Base-by-base conservation (phyloP, 2,888 invertebrate genomes). In the Agrilus mali region DNA sequence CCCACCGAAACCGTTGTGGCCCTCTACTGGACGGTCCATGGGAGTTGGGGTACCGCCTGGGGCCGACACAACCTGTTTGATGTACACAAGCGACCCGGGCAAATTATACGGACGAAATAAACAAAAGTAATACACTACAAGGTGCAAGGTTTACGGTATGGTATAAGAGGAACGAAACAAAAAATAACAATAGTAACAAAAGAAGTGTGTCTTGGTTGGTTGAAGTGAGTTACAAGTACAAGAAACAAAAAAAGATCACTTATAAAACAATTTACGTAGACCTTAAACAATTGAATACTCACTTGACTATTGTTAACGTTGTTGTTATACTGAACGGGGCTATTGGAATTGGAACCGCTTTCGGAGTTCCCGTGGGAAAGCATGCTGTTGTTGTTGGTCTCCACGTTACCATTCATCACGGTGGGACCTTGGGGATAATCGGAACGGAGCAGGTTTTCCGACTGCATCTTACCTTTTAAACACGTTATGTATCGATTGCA, bases 401-500 rank as follows among this genome's bases (percentile, higher is more conserved):
- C 61, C 45, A 60, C 49, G 13, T 27, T 27, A 43, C 59, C 58
- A 46, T 55, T 58, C 51, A 66, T 51, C 47, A 64, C 57, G 61
- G 68, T 54, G 63, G 69, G 53, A 75, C 76, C 76, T 58, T 78
- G 74, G 43, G 79, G 75, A 63, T 87, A 87, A 64, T 87, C 87
- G 43, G 85, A 85, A 56, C 87, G 71, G 38, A 88, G 69, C 41
- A 89, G 67, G 64, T 88, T 88, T 60, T 88, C 88, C 60, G 86
- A 87, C 67, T 88, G 87, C 87, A 88, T 88, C 67, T 89, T 82
- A 50, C 86, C 84, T 64, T 90, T 90, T 53, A 93, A 72, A 61
- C 90, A 90, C 38, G 87, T 85, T 53, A 86, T 93, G 71, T 94
- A 94, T 41, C 93, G 76, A 51, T 85, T 86, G 71, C 93, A 93